Conservation (phyloP, 1,140 invertebrate genomes). For the Drosophila nigromelanica region DNA sequence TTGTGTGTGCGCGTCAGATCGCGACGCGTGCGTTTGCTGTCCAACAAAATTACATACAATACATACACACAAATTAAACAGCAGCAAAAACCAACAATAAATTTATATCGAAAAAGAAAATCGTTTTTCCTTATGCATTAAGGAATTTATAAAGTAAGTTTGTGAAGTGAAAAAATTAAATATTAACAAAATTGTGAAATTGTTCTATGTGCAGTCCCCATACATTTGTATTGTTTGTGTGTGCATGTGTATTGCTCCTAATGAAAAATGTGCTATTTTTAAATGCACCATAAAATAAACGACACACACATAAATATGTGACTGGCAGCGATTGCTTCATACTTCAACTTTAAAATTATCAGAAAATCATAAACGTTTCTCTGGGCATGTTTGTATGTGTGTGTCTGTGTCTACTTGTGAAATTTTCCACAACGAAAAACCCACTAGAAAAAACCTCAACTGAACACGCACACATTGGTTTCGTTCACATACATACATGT, state of each 20-base stretch:
- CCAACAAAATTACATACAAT: conserved; percentile 55
- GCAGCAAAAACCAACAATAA: conserved; percentile 25
- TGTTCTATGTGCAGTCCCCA: conserved; percentile 20
- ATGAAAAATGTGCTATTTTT: conserved; percentile 79
- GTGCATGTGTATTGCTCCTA: conserved; percentile 44
- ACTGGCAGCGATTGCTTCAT: conserved; percentile 61
- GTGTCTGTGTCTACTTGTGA: conserved; percentile 63
- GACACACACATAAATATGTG: conserved; percentile 26
- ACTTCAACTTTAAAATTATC: conserved; percentile 81
- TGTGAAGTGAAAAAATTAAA: conserved; percentile 23
- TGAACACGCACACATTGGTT: conserved; percentile 31
- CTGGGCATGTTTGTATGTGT: neutral
- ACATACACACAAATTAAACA: conserved; percentile 30
- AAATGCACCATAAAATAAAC: conserved; percentile 58
- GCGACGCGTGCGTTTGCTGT: conserved; percentile 72
- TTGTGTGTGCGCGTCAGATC: conserved; percentile 75
- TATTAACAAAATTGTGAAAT: conserved; percentile 61
- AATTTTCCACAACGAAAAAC: conserved; percentile 77
- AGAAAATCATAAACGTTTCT: conserved; percentile 53
- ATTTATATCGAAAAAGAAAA: conserved; percentile 35
- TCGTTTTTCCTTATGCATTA: conserved; percentile 32
- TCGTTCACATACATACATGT: conserved; percentile 19
- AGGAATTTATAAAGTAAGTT: conserved; percentile 35
- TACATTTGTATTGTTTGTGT: conserved; percentile 33
- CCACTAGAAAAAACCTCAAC: conserved; percentile 50